Evolutionary conservation across 2,797 vertebrate genomes (phyloP), one percentile per base, ranked within the genome.

Genomic region (Mus caroli): DNA sequence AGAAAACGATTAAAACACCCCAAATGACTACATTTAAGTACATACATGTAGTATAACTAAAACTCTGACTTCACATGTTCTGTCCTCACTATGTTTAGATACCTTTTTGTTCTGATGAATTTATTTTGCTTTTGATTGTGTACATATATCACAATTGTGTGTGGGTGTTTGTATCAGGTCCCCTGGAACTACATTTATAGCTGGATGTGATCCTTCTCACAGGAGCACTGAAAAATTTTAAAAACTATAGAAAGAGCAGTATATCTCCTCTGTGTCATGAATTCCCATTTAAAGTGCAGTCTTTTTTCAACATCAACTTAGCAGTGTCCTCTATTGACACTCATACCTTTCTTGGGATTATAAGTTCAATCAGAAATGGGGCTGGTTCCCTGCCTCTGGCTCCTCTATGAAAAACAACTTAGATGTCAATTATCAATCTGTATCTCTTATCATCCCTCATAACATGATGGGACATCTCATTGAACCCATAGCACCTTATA

Each of bases 1-100:
- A 75, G 84, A 69, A 34, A 90, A 37, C 3, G 34, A 28, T 28
- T 43, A 46, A 64, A 50, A 19, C 62, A 52, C 13, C 17, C 26
- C 40, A 37, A n/a, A 5, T 84, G 37, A 75, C 75, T 94, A 56
- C 10, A 54, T 88, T 95, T 88, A 58, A 60, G 73, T 82, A 67
- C 3, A 95, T 73, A 77, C 7, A 90, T 6, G 73, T 85, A 60
- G 20, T 52, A 26, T 0, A 40, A n/a, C 67, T 60, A 90, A 83
- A 96, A 76, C 14, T 64, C 37, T 78, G 28, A 20, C 40, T 17
- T n/a, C 28, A 0, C 10, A 0, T 75, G 89, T 43, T 90, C 26
- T 26, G 17, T 78, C 92, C 26, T 56, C 88, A 43, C 3, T 78
- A 11, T 64, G 4, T 64, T 34, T 73, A 28, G n/a, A 40, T 28